Conservation (phyloP, 2,888 invertebrate species). For the Meteorus colon region DNA sequence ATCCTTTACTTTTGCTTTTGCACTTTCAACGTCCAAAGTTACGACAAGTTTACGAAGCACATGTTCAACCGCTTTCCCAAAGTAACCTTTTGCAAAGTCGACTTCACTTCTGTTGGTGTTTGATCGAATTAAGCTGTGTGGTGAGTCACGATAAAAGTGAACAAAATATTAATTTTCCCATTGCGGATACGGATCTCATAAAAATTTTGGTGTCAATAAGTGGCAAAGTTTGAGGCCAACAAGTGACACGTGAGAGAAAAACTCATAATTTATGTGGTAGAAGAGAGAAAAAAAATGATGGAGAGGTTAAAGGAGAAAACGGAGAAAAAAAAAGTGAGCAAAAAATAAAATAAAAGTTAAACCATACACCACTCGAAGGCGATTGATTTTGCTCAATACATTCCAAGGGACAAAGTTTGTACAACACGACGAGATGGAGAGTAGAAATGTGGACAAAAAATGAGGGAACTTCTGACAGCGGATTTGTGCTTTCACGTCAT, state of each 20-base stretch:
- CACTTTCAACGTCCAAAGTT: neutral
- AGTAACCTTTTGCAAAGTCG: neutral
- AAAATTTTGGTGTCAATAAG: neutral
- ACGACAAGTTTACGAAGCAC: slow-evolving; percentile 2
- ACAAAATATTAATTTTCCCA: slow-evolving; percentile 10
- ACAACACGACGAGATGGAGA: slow-evolving; percentile 50
- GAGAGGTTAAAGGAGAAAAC: slow-evolving; percentile 5
- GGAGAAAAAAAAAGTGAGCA: slow-evolving; percentile 3
- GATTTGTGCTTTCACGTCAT: slow-evolving; percentile 35
- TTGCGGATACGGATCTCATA: neutral
- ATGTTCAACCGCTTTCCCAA: slow-evolving; percentile 7
- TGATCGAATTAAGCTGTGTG: slow-evolving; percentile 6
- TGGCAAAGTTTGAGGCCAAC: neutral
- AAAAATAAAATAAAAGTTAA: slow-evolving; percentile 13
- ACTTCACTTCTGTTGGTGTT: neutral
- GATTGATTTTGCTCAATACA: slow-evolving; percentile 70
- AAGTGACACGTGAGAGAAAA: slow-evolving; percentile 33
- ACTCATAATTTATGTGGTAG: slow-evolving; percentile 45
- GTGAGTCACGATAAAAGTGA: neutral
- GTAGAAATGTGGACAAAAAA: slow-evolving; percentile 62
- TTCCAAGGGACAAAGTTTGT: slow-evolving; percentile 64
- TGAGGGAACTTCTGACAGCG: slow-evolving; percentile 68
- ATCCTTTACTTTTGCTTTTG: neutral
- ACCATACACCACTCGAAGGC: slow-evolving; percentile 50
- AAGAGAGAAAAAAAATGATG: slow-evolving; percentile 24